phyloP scores from a whole-genome alignment of 2,888 invertebrate genomes.

The Caenorhabditis sinica region DNA sequence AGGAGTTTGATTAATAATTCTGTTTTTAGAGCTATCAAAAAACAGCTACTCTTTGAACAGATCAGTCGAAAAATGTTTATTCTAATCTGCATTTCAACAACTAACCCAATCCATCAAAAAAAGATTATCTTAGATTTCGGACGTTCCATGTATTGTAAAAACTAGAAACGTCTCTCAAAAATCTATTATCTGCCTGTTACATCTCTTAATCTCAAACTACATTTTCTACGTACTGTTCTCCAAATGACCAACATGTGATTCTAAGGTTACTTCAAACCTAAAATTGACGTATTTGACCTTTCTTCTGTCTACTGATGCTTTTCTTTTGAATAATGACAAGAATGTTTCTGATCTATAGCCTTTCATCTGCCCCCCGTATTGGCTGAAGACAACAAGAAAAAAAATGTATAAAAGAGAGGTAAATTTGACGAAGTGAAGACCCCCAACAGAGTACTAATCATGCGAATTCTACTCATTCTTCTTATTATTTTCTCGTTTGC shows the following conservation, averaged over 20 bases:
- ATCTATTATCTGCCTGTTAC: no score
- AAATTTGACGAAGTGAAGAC: neutral
- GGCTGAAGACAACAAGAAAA: neutral
- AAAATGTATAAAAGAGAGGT: constrained; percentile 1
- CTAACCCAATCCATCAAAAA: no score
- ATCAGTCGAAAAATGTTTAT: no score
- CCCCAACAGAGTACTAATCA: neutral
- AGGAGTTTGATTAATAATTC: no score
- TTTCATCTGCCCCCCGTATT: constrained; percentile 1
- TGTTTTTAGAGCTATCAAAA: neutral
- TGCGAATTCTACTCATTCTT: constrained; percentile 42
- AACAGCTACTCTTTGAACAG: neutral
- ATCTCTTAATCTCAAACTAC: constrained; percentile 10
- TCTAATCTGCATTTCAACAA: no score
- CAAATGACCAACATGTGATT: constrained; percentile 15
- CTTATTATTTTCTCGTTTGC: constrained; percentile 33
- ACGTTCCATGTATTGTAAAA: neutral
- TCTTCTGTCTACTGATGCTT: neutral
- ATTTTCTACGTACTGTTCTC: neutral
- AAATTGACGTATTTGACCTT: constrained; percentile 19
- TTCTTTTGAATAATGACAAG: neutral
- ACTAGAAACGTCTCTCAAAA: no score
- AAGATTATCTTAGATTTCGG: no score
- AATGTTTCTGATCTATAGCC: constrained; percentile 30
- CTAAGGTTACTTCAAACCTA: constrained; percentile 1